Evolutionary conservation across 2,797 vertebrate species (phyloP).

Genomic region (Cyclura pinguis): DNA sequence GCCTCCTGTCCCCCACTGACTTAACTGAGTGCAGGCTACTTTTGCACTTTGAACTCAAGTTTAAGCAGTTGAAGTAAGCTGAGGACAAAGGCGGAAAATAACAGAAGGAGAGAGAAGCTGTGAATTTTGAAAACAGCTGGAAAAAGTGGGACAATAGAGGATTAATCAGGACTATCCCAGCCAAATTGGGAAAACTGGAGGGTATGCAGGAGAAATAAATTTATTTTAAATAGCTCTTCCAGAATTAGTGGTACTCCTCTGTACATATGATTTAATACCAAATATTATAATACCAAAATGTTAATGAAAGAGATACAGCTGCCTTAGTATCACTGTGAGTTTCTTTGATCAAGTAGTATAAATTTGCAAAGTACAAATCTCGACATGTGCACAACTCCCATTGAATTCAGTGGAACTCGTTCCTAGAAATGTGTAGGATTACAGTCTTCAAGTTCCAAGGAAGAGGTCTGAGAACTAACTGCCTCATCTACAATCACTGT

Average conservation of each 20-base stretch:
- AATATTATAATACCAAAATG: not conserved
- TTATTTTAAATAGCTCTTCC: not conserved
- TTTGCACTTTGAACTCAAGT: too few relatives aligned
- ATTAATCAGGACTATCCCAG: too few relatives aligned
- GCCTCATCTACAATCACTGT: slow-evolving; percentile 5
- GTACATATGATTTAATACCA: not conserved
- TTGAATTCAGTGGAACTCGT: not conserved
- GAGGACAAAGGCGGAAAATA: too few relatives aligned
- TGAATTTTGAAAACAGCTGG: too few relatives aligned
- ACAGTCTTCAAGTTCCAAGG: not conserved
- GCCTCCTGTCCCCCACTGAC: too few relatives aligned
- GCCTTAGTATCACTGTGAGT: slow-evolving; percentile 9
- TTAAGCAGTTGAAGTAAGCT: too few relatives aligned
- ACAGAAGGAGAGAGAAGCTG: too few relatives aligned
- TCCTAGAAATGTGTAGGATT: not conserved
- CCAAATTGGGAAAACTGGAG: too few relatives aligned
- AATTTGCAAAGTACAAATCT: not conserved
- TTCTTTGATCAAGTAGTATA: slow-evolving; percentile 13
- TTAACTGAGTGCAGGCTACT: too few relatives aligned
- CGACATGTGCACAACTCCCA: not conserved
- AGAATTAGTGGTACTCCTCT: not conserved
- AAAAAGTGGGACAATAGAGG: too few relatives aligned
- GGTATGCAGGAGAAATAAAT: too few relatives aligned
- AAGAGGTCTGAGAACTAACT: not conserved
- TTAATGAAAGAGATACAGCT: not conserved